A percentile compares a stretch with the other conserved stretches of the same genome.
Conservation (phyloP, 2,888 invertebrate species). For the Caenorhabditis imperialis region DNA sequence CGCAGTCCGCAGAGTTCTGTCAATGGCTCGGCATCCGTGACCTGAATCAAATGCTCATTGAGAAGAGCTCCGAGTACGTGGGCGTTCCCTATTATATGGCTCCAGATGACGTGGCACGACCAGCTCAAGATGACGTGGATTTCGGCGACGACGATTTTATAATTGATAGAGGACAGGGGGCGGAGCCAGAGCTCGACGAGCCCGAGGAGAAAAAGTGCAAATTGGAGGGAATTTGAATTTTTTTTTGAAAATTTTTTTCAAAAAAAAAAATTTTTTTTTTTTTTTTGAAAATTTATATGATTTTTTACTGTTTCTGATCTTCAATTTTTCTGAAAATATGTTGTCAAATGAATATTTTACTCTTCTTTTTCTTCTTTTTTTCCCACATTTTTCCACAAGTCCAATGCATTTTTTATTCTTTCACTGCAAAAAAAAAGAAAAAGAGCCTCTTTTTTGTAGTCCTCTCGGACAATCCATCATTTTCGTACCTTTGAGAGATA, state of each 20-base stretch:
- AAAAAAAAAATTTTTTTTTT: not conserved
- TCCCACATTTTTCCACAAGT: not conserved
- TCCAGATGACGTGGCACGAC: conserved; percentile 9
- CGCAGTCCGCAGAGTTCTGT: conserved; percentile 73
- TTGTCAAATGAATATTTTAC: not conserved
- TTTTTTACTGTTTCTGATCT: not conserved
- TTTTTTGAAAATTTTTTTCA: conserved; percentile 5
- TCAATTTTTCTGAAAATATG: not conserved
- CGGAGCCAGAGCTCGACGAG: conserved; percentile 3
- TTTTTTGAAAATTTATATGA: not conserved
- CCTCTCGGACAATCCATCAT: conserved; percentile 16
- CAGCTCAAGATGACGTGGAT: conserved; percentile 50
- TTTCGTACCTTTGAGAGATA: conserved; percentile 47
- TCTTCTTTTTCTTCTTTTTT: not conserved
- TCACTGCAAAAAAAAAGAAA: not conserved
- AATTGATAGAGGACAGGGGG: conserved; percentile 47
- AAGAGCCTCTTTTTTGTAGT: conserved; percentile 1
- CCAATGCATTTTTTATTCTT: not conserved
- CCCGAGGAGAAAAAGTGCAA: conserved; percentile 29
- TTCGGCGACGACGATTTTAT: conserved; percentile 64
- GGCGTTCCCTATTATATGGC: conserved; percentile 57
- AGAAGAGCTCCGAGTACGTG: conserved; percentile 33
- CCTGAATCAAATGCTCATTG: conserved; percentile 69
- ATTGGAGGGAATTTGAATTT: conserved; percentile 1
- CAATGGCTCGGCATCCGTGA: conserved; percentile 71